Percentiles rank a stretch among this genome's conserved stretches.
These are phyloP conservation scores for Callipepla squamata DNA, from an alignment of 2,113 vertebrate genomes.

Conservation along the genomic window DNA sequence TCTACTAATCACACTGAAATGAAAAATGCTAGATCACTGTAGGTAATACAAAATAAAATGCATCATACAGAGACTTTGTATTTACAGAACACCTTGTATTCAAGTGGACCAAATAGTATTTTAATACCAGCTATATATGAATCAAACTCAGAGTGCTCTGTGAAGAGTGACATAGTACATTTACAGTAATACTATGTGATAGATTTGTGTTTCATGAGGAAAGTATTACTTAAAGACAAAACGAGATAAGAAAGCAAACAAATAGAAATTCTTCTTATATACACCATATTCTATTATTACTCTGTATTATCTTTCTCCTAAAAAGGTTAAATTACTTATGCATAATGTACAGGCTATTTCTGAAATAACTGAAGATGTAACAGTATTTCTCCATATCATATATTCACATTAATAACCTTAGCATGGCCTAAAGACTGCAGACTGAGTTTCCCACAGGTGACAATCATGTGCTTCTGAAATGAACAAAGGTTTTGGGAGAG, in stretches of 20 bases:
- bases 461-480: neutral
- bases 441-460: neutral
- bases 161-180: neutral
- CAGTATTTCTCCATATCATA: neutral
- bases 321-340: neutral
- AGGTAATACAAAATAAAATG: conserved; percentile 13
- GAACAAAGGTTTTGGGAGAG: neutral
- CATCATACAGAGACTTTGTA: neutral
- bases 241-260: neutral
- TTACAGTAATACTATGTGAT: neutral
- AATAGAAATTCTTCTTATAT: neutral
- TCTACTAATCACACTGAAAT: neutral
- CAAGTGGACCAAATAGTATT: neutral
- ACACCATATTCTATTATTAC: neutral
- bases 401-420: neutral
- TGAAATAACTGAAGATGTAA: neutral
- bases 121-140: neutral
- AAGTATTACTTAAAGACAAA: neutral
- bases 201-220: neutral
- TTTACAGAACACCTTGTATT: neutral
- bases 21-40: neutral
- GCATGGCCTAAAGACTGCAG: neutral
- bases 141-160: neutral
- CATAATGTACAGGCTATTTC: neutral
- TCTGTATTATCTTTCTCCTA: neutral